Conservation (phyloP, 2,113 vertebrate species). For the Cygnus buccinator region DNA sequence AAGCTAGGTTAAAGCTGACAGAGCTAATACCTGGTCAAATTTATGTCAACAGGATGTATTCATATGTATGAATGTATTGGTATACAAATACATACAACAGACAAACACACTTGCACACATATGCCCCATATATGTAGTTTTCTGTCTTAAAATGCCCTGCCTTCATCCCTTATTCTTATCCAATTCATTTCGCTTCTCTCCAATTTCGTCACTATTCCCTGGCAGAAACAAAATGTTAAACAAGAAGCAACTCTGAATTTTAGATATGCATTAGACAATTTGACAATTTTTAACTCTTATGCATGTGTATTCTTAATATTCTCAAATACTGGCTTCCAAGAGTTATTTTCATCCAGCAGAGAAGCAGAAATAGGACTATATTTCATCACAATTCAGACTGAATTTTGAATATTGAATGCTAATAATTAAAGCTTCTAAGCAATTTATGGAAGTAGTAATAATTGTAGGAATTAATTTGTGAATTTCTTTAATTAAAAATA, state of each 20-base stretch:
- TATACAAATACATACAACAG: neutral
- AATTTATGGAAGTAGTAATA: slow-evolving; percentile 33
- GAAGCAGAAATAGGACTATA: neutral
- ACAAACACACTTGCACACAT: rapidly evolving
- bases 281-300: neutral
- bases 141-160: neutral
- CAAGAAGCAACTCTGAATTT: neutral
- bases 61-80: neutral
- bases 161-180: neutral
- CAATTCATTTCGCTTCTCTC: neutral
- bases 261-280: neutral
- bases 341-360: neutral
- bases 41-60: neutral
- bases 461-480: slow-evolving; percentile 13
- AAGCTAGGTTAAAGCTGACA: neutral
- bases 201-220: neutral
- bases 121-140: rapidly evolving
- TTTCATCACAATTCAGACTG: slow-evolving; percentile 28
- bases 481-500: slow-evolving; percentile 43
- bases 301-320: neutral
- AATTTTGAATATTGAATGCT: slow-evolving; percentile 43
- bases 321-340: neutral
- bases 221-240: neutral
- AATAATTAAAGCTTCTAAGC: slow-evolving; percentile 34
- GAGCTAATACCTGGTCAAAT: neutral